Conservation (phyloP, 1,140 invertebrate species). For the Drosophila gunungcola region DNA sequence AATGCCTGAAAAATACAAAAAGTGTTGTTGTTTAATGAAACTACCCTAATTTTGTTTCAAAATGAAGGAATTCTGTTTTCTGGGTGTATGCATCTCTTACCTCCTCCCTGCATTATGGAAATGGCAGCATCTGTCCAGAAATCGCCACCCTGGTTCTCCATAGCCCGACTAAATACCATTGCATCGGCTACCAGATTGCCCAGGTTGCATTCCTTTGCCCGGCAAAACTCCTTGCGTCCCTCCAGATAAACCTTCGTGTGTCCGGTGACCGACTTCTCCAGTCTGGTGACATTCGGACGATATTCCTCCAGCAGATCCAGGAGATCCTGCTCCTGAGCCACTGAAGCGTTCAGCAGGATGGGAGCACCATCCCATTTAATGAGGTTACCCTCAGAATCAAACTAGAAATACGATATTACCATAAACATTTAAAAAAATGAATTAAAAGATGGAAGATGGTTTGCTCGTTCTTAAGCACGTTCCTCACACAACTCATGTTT, state of each 20-base stretch:
- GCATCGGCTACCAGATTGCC: slow-evolving; percentile 93
- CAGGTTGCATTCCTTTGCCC: slow-evolving; percentile 92
- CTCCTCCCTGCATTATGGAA: slow-evolving; percentile 90
- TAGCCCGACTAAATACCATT: slow-evolving; percentile 86
- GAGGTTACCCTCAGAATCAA: slow-evolving; percentile 91
- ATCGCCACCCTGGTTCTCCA: slow-evolving; percentile 85
- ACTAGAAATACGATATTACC: slow-evolving; percentile 85
- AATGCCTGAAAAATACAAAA: slow-evolving; percentile 53
- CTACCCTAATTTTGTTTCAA: too few species aligned
- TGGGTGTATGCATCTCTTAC: slow-evolving; percentile 25
- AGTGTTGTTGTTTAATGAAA: background rate
- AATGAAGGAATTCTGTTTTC: too few species aligned
- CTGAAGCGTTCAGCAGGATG: slow-evolving; percentile 89
- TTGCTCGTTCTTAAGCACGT: too few species aligned
- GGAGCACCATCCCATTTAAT: slow-evolving; percentile 90
- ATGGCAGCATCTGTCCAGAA: slow-evolving; percentile 92
- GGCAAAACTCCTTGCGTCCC: slow-evolving; percentile 87
- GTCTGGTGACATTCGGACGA: slow-evolving; percentile 86
- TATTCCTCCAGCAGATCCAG: slow-evolving; percentile 87
- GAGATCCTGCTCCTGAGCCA: slow-evolving; percentile 89
- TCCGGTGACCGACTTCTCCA: slow-evolving; percentile 87
- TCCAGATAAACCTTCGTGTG: slow-evolving; percentile 88
- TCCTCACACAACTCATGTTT: too few species aligned
- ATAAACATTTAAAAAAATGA: too few species aligned
- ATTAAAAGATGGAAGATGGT: too few species aligned